Evolutionary conservation across 2,797 vertebrate genomes (phyloP).

Genomic region (Macroramphosus scolopax): DNA sequence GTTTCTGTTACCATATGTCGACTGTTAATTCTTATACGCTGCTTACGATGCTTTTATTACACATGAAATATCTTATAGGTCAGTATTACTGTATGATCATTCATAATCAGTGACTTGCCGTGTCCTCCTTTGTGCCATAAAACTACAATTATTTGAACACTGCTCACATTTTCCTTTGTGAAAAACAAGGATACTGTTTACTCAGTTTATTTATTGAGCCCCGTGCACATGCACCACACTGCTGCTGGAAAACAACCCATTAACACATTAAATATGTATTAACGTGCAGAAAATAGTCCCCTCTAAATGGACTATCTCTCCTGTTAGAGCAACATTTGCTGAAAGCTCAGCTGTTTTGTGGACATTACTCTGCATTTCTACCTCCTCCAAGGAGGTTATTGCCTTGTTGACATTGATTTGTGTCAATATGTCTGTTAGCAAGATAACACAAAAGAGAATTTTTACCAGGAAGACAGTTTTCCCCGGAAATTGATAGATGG

Average conservation of each 20-base stretch:
- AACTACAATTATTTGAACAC: too few species aligned
- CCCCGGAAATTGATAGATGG: too few species aligned
- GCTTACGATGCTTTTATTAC: neutral
- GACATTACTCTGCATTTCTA: slow-evolving; percentile 2
- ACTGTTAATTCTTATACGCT: neutral
- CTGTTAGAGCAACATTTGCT: slow-evolving; percentile 6
- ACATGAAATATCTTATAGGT: too few species aligned
- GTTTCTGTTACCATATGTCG: neutral
- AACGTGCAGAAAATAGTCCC: slow-evolving; percentile 21
- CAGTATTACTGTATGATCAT: too few species aligned
- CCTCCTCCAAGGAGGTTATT: too few species aligned
- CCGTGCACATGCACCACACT: slow-evolving; percentile 14
- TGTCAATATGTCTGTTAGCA: too few species aligned
- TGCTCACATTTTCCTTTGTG: neutral
- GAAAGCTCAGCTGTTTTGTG: slow-evolving; percentile 9
- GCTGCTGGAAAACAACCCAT: slow-evolving; percentile 21
- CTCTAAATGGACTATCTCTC: slow-evolving; percentile 13
- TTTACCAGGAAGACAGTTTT: too few species aligned
- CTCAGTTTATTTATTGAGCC: neutral
- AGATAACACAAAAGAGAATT: too few species aligned
- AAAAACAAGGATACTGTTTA: slow-evolving; percentile 9
- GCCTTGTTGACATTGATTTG: too few species aligned
- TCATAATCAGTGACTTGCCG: too few species aligned
- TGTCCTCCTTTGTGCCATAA: too few species aligned
- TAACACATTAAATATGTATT: slow-evolving; percentile 16